A percentile compares a stretch with the other conserved stretches of the same genome.
Conservation (phyloP, 2,888 invertebrate genomes). For the Epinotia demarniana region DNA sequence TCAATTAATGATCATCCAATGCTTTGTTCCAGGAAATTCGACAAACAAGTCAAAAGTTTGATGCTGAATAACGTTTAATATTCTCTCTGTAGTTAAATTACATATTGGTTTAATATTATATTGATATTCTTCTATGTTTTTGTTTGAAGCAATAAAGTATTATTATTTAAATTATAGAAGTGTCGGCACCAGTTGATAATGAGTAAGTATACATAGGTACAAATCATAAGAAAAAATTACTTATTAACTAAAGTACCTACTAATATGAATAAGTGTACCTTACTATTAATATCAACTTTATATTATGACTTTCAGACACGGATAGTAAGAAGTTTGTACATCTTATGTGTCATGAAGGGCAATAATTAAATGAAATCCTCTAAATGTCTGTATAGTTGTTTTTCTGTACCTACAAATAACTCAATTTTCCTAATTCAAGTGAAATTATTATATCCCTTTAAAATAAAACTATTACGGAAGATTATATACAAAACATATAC, state of each 20-base stretch:
- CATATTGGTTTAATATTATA: neutral
- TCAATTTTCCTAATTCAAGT: too few relatives aligned
- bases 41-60: conserved; percentile 87
- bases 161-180: neutral
- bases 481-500: too few relatives aligned
- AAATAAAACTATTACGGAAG: too few relatives aligned
- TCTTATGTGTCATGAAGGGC: neutral
- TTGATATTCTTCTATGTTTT: neutral
- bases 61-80: conserved; percentile 76
- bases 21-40: conserved; percentile 85
- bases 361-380: neutral
- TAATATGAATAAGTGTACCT: neutral
- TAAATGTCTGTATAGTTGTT: neutral
- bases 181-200: neutral
- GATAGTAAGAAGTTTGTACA: neutral
- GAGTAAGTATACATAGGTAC: too few relatives aligned
- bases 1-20: conserved; percentile 19
- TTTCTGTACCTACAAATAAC: too few relatives aligned
- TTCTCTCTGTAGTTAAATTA: neutral
- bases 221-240: too few relatives aligned
- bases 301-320: neutral
- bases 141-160: neutral
- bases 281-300: neutral
- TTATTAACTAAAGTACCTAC: too few relatives aligned
- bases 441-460: too few relatives aligned